Base-by-base conservation (phyloP, 1,140 invertebrate genomes). In the Forficula auricularia region DNA sequence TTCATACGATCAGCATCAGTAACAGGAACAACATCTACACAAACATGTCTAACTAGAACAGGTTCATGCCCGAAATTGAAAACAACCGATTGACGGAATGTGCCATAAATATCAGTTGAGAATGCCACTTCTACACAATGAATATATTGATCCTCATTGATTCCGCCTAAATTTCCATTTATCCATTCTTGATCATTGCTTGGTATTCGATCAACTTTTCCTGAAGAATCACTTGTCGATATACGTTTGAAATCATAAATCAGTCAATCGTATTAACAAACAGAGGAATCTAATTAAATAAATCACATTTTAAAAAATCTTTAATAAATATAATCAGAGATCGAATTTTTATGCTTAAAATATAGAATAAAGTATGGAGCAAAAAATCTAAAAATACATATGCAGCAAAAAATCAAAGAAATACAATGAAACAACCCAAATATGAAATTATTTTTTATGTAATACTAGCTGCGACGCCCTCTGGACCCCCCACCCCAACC, bases 11-110 rank as follows among this genome's bases (percentile, higher is more conserved):
- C 69, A 0, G 73, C 61, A 54, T 85, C 79, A 8, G 70, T 66
- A 0, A 72, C 64, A 1, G 79, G 76, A 9, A 81, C 63, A 7
- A 83, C 79, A 53, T 88, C 82, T 4, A 84, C 75, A 54, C 79
- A 82, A 10, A 88, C 54, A 53, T 80, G 74, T 51, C 75, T 69
- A 7, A 77, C 67, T 1, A 85, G 53, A 22, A 81, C 70, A 0
- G 82, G 79, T 39, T 79, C 73, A 31, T 57, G 58, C 1, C 78
- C 78, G 58, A 85, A 80, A 57, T 82, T 81, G 59, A 88, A 83
- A 0, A 84, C 71, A 3, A 88, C 60, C 1, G 77, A 72, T 57
- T 89, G 83, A 1, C 78, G 66, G 53, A 85, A 88, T 2, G 81
- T 85, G 18, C 83, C 83, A 57, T 79, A 85, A 43, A 79, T 75